Evolutionary conservation across 2,113 vertebrate species (phyloP), one percentile per base, ranked within the genome.

Genomic region (Romanogobio albipinnatus): DNA sequence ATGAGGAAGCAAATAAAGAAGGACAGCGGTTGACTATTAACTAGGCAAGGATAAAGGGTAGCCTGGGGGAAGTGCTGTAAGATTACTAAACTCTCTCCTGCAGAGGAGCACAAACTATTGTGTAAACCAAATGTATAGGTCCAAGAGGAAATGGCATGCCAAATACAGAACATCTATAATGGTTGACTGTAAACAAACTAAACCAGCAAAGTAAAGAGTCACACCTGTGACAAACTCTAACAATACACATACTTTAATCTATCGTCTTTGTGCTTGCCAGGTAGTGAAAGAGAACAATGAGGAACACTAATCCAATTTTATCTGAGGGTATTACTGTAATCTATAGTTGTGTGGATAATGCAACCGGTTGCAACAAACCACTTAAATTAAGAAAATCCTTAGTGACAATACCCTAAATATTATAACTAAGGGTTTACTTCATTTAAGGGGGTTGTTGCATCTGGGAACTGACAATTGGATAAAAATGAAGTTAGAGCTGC

Each of bases 1-100:
- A 77, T 13, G 77, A 84, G 85, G 89, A 86, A 89, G 89, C 88
- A 91, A 92, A 93, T 90, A 91, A 93, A 90, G 86, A 89, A 84
- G 90, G 89, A 90, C 85, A 90, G 89, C 89, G 90, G 94, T 92
- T 94, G 92, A 93, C 94, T 80, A 95, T 95, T 95, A 95, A 95
- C 93, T 89, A 77, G 90, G 90, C 91, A 89, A 92, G 93, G 92
- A 93, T 92, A 92, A 84, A 91, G 88, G 90, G 92, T 89, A 87
- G 92, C 86, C 86, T 73, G 91, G 91, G 91, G 89, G 90, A 82
- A 87, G 66, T 79, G 73, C 89, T 90, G 91, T 91, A 93, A 91
- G 92, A 89, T 94, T 93, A 94, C 92, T 93, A 91, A 94, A 93
- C 93, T 92, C 90, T 90, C 93, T 92, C 92, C 93, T 90, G 90